Evolutionary conservation across 2,113 vertebrate genomes (phyloP).

Genomic region (Girardinichthys multiradiatus): DNA sequence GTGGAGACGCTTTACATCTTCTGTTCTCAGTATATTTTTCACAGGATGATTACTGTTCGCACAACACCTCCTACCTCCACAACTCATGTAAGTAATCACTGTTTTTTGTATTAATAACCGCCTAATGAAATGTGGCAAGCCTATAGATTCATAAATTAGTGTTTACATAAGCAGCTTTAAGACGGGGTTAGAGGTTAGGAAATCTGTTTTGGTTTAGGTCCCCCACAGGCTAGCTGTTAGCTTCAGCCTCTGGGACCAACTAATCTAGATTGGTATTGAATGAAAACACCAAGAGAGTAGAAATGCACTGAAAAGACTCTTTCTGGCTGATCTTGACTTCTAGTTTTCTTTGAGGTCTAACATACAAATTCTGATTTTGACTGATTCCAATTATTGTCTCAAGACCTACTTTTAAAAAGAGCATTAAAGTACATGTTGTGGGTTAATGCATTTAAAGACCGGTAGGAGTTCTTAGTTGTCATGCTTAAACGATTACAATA

Average conservation of each 20-base stretch:
- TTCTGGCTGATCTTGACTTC: neutral
- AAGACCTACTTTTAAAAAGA: neutral
- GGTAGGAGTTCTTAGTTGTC: no score
- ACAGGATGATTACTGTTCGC: no score
- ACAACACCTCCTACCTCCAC: no score
- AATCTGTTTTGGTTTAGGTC: no score
- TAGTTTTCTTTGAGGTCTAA: neutral
- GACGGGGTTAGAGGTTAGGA: no score
- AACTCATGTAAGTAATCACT: no score
- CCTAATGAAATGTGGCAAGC: no score
- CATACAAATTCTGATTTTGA: neutral
- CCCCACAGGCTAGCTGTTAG: neutral
- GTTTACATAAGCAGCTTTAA: neutral
- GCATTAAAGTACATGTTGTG: neutral
- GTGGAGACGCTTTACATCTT: no score
- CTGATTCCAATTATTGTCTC: neutral
- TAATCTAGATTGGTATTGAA: neutral
- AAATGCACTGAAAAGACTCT: neutral
- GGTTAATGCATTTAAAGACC: neutral
- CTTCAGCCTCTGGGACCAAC: neutral
- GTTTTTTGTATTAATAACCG: no score
- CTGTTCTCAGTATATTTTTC: no score
- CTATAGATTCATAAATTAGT: neutral
- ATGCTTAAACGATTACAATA: neutral
- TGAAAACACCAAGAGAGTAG: neutral